Percentiles rank a stretch among this genome's conserved stretches.
phyloP scores from a whole-genome alignment of 2,888 invertebrate species.

The Pherbina coryleti region DNA sequence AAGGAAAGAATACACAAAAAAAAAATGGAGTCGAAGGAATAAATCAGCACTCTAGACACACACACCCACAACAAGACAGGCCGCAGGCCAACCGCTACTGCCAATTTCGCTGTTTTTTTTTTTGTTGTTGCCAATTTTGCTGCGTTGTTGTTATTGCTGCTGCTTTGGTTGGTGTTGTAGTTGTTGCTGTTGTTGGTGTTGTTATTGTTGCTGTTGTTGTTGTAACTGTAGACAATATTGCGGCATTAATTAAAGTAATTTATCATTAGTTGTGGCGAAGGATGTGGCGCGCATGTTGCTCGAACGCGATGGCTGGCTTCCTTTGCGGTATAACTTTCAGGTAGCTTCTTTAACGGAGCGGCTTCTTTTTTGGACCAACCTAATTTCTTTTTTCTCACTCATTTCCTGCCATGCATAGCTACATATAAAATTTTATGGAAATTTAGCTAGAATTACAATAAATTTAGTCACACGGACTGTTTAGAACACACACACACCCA shows the following conservation, averaged over 20 bases:
- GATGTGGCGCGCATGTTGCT: neutral
- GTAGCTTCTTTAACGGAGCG: neutral
- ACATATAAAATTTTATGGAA: neutral
- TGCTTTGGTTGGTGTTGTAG: slow-evolving; percentile 27
- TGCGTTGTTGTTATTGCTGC: neutral
- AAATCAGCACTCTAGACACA: slow-evolving; percentile 3
- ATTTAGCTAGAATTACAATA: neutral
- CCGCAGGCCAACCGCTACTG: neutral
- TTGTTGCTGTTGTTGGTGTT: slow-evolving; percentile 30
- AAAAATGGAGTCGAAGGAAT: neutral
- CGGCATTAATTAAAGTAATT: slow-evolving; percentile 67
- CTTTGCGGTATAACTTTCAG: neutral
- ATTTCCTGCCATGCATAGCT: no score
- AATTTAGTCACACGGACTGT: neutral
- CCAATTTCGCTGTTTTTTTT: neutral
- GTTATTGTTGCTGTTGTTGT: slow-evolving; percentile 34
- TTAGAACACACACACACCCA: neutral
- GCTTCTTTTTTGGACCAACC: no score
- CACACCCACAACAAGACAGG: neutral
- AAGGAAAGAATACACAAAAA: neutral
- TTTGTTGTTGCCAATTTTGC: neutral
- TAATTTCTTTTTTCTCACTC: no score
- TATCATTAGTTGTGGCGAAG: slow-evolving; percentile 57
- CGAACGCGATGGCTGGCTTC: neutral
- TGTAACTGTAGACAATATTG: slow-evolving; percentile 58